Conservation (phyloP, 2,113 vertebrate genomes). For the Salvator merianae region DNA sequence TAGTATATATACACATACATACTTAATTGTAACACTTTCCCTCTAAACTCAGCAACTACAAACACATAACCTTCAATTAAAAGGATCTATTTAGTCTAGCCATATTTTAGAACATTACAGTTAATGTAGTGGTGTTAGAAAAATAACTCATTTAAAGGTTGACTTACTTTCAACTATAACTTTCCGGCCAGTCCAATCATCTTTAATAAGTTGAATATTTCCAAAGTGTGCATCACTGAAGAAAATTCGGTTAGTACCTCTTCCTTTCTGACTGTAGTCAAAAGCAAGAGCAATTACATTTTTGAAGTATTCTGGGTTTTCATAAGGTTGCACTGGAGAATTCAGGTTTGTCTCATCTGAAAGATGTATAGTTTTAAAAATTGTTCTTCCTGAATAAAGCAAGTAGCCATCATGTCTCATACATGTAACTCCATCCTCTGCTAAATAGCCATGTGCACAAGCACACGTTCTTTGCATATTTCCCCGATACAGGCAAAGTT, state of each 20-base stretch:
- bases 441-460: conserved; percentile 94
- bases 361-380: conserved; percentile 96
- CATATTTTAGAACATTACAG: neutral
- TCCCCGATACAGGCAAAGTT: conserved; percentile 94
- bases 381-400: conserved; percentile 94
- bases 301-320: conserved; percentile 92
- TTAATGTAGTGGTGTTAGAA: neutral
- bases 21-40: no score
- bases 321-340: conserved; percentile 91
- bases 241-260: conserved; percentile 92
- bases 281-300: conserved; percentile 94
- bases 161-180: conserved; percentile 93
- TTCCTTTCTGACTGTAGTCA: conserved; percentile 86
- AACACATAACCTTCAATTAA: neutral
- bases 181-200: conserved; percentile 90
- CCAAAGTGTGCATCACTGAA: conserved; percentile 96
- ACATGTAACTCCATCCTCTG: conserved; percentile 88
- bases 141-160: neutral
- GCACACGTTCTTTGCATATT: conserved; percentile 84
- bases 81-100: neutral
- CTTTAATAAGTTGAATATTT: conserved; percentile 96
- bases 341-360: conserved; percentile 96
- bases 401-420: conserved; percentile 93
- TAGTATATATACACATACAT: no score
- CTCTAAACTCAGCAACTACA: no score